Evolutionary conservation across 2,888 invertebrate species (phyloP), one percentile per base, ranked within the genome.

Genomic region (Maniola hyperantus): DNA sequence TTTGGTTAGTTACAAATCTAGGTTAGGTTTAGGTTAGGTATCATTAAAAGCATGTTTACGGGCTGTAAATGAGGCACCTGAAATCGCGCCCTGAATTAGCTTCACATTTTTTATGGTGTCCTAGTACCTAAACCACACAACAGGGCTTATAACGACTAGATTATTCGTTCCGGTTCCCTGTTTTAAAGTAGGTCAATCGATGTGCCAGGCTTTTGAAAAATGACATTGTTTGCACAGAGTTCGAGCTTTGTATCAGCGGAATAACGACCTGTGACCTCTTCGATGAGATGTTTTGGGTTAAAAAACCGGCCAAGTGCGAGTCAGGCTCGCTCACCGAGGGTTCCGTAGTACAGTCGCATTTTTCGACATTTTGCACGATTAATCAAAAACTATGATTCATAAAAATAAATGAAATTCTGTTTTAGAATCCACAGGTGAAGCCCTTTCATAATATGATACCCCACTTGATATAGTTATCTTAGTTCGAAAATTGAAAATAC

Each of bases 101-200:
- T 26, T 33, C 46, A 46, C 33, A 44, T 6, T n/a, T 46, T 59
- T 59, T 59, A 59, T 59, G 59, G 46, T 44, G 7, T 10, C 55
- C 55, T 55, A 26, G 59, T 48, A 33, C 39, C 15, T 39, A 54
- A 5, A 26, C 42, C 20, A 8, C 58, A 59, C 58, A 20, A 50
- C 50, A 26, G 5, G 33, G 33, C 15, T 33, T 20, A 46, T 7
- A 46, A 33, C 20, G 57, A 42, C 13, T 51, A 6, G 10, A 33
- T 8, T 46, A 33, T 8, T 33, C 44, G 50, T 46, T 62, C 62
- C 42, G 44, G 51, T 57, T 20, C 33, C 34, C 39, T 13, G 34
- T 51, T 66, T 55, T 62, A 51, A 70, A 66, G 36, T 69, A 58
- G 72, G 70, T 68, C 72, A 62, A 72, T 72, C 70, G 68, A 70